Evolutionary conservation across 2,797 vertebrate species (phyloP).

Genomic region (Avahi laniger): DNA sequence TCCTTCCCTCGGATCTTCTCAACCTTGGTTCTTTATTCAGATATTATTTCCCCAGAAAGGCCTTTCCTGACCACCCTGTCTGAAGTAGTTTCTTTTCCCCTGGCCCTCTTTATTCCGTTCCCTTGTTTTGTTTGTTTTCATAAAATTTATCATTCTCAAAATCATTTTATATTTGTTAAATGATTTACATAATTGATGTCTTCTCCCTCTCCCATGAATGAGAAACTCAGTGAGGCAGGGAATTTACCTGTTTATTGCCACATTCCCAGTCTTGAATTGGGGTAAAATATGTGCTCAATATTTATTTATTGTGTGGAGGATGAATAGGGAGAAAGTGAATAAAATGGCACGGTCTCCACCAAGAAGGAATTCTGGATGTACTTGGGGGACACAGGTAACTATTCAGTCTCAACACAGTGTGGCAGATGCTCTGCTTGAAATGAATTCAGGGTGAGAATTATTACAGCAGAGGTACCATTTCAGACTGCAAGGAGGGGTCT

Average conservation of each 20-base stretch:
- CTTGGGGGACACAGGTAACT: neutral
- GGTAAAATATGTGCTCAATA: neutral
- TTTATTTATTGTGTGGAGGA: neutral
- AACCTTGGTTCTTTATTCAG: neutral
- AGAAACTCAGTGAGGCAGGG: neutral
- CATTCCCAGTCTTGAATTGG: neutral
- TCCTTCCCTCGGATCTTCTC: neutral
- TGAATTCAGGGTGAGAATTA: neutral
- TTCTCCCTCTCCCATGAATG: neutral
- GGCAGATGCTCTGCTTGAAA: neutral
- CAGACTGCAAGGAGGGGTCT: neutral
- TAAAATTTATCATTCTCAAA: neutral
- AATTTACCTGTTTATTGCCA: neutral
- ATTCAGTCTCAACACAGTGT: neutral
- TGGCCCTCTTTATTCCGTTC: neutral
- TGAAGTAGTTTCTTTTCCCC: accelerated
- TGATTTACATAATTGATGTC: neutral
- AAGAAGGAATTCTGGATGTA: neutral
- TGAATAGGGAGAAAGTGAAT: neutral
- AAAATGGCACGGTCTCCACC: neutral
- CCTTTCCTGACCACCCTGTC: neutral
- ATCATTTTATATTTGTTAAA: neutral
- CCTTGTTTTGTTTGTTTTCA: neutral
- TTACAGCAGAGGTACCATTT: neutral
- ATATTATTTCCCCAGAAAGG: neutral